A percentile compares a stretch with the other conserved stretches of the same genome.
Evolutionary conservation across 2,797 vertebrate species (phyloP).

Genomic region (Tauraco hartlaubi): DNA sequence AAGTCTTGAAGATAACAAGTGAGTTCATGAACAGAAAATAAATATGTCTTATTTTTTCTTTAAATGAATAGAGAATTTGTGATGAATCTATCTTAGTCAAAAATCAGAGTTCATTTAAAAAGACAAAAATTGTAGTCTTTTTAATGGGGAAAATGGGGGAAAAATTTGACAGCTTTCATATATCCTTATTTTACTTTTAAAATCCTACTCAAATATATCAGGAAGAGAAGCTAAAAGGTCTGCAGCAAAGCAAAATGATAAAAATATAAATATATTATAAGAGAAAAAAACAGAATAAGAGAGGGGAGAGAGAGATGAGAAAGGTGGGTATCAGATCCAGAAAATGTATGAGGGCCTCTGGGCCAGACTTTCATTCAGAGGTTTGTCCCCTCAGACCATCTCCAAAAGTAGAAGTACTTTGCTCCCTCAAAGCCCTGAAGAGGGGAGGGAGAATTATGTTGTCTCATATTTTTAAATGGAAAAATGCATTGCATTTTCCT

Average conservation of each 20-base stretch:
- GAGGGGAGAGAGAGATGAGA: not conserved
- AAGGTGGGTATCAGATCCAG: not conserved
- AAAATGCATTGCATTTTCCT: not conserved
- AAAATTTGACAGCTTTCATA: not conserved
- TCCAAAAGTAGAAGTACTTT: not conserved
- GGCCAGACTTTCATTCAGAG: not conserved
- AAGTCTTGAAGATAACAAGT: not conserved
- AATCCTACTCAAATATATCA: not conserved
- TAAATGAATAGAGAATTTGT: not conserved
- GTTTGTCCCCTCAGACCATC: fast-evolving
- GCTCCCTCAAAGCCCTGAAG: not conserved
- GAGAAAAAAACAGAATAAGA: not conserved
- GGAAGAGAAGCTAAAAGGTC: not conserved
- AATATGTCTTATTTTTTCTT: not conserved
- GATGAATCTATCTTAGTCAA: not conserved
- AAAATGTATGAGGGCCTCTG: not conserved
- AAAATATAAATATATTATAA: not conserved
- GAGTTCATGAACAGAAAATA: not conserved
- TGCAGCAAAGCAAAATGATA: not conserved
- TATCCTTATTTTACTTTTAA: not conserved
- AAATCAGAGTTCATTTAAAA: fast-evolving
- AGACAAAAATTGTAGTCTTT: not conserved
- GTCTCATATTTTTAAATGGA: not conserved
- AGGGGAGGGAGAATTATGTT: not conserved
- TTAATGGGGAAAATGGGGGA: not conserved